Percentiles rank a stretch among this genome's conserved stretches.
phyloP scores from a whole-genome alignment of 2,797 vertebrate genomes.

The Glyptemys insculpta region DNA sequence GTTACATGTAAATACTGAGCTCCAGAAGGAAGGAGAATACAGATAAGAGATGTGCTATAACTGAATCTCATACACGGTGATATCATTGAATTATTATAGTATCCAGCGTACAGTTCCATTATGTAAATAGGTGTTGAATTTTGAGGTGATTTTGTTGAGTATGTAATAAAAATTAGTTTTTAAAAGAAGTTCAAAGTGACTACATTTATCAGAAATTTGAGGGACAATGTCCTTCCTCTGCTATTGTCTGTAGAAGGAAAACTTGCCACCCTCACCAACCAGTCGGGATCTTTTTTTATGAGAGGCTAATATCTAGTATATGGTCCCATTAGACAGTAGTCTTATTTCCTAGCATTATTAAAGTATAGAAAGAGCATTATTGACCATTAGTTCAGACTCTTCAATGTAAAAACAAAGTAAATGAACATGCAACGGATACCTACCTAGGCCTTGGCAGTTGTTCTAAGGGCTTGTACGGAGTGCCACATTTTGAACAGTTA shows the following conservation, averaged over 20 bases:
- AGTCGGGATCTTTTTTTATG: slow-evolving; percentile 13
- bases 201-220: not conserved
- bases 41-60: not conserved
- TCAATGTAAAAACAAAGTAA: not conserved
- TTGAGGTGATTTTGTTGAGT: slow-evolving; percentile 20
- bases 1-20: slow-evolving; percentile 58
- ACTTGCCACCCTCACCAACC: not conserved
- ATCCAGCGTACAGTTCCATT: not conserved
- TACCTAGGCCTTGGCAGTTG: not conserved
- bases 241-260: not conserved
- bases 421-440: not conserved
- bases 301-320: not conserved
- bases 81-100: not conserved
- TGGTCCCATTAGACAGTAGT: not conserved
- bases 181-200: not conserved
- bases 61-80: not conserved
- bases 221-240: not conserved
- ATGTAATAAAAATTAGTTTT: not conserved
- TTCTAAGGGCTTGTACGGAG: not conserved
- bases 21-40: slow-evolving; percentile 16
- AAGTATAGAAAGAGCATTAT: not conserved
- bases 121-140: not conserved
- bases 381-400: not conserved
- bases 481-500: not conserved
- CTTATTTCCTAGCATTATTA: not conserved